Conservation (phyloP, 2,113 vertebrate genomes). For the Dermatemys mawii region DNA sequence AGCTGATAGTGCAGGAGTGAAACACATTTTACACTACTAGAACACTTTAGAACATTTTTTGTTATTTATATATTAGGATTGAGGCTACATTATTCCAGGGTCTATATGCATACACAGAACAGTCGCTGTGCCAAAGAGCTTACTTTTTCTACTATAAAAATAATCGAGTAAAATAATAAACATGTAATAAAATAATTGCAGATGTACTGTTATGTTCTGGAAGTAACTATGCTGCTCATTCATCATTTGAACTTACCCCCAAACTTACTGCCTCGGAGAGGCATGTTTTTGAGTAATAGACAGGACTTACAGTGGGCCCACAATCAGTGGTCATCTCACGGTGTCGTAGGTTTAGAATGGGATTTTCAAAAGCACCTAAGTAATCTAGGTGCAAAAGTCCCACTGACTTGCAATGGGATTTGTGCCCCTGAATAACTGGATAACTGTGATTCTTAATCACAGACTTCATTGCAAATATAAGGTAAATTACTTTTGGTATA, state of each 20-base stretch:
- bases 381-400: not conserved
- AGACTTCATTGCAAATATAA: not conserved
- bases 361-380: not conserved
- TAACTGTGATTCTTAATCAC: not conserved
- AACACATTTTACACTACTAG: not conserved
- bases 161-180: not conserved
- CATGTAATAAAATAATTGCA: not conserved
- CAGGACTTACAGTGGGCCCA: not conserved
- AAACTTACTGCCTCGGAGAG: rapidly evolving
- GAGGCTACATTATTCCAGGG: too few species aligned
- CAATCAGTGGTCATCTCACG: not conserved
- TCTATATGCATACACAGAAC: too few species aligned
- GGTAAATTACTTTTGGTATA: not conserved
- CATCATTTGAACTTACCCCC: not conserved
- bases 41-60: not conserved
- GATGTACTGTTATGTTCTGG: not conserved
- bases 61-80: not conserved
- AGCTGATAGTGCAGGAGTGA: not conserved
- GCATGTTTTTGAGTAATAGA: not conserved
- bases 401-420: not conserved
- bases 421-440: not conserved
- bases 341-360: not conserved
- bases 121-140: too few species aligned
- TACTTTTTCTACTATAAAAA: too few species aligned
- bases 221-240: not conserved